Conservation (phyloP, 1,140 invertebrate genomes). For the Trachymyrmex septentrionalis region DNA sequence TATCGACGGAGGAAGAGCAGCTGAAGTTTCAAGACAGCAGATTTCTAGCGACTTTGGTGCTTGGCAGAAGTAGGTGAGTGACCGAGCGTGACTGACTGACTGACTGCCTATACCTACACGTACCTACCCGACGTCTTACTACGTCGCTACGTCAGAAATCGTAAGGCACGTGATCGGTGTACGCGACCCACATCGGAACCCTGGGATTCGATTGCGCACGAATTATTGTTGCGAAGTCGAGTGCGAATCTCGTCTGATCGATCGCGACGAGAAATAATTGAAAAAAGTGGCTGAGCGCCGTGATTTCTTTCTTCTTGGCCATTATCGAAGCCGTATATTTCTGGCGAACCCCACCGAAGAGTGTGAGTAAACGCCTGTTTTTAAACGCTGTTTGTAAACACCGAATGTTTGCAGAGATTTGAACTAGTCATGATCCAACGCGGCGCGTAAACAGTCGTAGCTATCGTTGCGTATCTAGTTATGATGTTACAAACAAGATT, state of each 20-base stretch:
- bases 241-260: not conserved
- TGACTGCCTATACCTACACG: not conserved
- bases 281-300: not conserved
- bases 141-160: constrained; percentile 14
- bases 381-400: not conserved
- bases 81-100: constrained; percentile 20
- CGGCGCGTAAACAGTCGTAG: not conserved
- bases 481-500: not conserved
- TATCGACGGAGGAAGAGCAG: constrained; percentile 78
- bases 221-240: not conserved
- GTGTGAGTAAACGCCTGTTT: constrained; percentile 3
- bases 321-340: not conserved
- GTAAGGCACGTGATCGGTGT: constrained; percentile 26
- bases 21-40: constrained; percentile 85
- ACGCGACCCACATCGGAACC: constrained; percentile 24
- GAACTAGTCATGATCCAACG: not conserved
- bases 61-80: constrained; percentile 84
- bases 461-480: not conserved
- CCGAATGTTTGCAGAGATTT: not conserved
- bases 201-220: constrained; percentile 11
- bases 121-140: not conserved
- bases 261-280: constrained; percentile 26
- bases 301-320: not conserved
- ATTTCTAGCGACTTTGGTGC: constrained; percentile 84
- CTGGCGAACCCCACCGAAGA: not conserved